Evolutionary conservation across 2,797 vertebrate species (phyloP), one percentile per base, ranked within the genome.

Genomic region (Tiaroga cobitis): DNA sequence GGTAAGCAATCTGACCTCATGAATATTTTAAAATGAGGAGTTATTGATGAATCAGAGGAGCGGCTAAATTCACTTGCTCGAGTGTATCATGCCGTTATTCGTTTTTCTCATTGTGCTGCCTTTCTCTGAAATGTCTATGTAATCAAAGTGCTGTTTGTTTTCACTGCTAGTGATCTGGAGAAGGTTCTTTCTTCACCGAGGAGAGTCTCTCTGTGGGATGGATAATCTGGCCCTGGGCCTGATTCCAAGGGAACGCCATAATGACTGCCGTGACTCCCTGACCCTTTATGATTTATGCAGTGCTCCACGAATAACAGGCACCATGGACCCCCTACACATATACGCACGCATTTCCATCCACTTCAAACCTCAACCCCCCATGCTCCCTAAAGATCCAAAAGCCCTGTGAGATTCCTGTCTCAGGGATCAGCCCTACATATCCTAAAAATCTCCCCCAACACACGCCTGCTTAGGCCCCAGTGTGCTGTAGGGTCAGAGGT

Each of bases 211-310:
- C 86, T 87, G 85, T 72, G 93, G 93, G 93, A 92, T 94, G 92
- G 91, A 92, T 95, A 94, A 96, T 95, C 93, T 94, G 91, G 91
- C 92, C 85, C 88, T 89, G 88, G 86, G 91, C 91, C 89, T 88
- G 91, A 10, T 93, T 95, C 94, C 94, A 95, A 92, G 88, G 91
- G 90, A 89, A 87, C 87, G 89, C 90, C 89, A 93, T 95, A 94
- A 94, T 95, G 93, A 93, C 93, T 91, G 91, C 88, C 87, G 90
- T 88, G 81, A 88, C 91, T 86, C 83, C 86, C 93, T 94, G 92
- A 95, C 93, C 87, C 93, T 92, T 92, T 90, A 90, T 43, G 89
- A 93, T 91, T 89, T 89, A 88, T 90, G 87, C 81, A 85, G 92
- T 90, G 90, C 89, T 93, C 86, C 87, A 92, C 92, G 93, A 87